phyloP scores from a whole-genome alignment of 2,888 invertebrate species.

The Agriopis marginaria region DNA sequence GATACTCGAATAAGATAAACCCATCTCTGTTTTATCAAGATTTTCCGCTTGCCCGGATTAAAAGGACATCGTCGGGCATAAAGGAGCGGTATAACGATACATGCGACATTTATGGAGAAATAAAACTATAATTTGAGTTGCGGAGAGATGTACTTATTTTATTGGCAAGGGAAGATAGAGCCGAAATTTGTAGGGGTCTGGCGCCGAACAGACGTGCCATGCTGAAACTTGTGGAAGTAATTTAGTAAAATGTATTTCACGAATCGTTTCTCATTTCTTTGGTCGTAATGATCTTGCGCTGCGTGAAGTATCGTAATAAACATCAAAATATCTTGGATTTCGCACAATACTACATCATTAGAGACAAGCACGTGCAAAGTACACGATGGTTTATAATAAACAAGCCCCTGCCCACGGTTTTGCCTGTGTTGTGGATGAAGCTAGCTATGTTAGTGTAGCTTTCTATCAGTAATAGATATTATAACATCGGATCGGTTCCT shows the following conservation, averaged over 20 bases:
- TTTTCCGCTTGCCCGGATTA: conserved; percentile 65
- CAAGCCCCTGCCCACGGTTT: too few species aligned
- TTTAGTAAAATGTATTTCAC: conserved; percentile 41
- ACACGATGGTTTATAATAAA: not conserved
- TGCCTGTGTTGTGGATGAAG: too few species aligned
- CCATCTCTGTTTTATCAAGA: conserved; percentile 65
- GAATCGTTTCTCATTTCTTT: conserved; percentile 35
- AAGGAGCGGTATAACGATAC: conserved; percentile 43
- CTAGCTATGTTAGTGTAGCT: too few species aligned
- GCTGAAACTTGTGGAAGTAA: conserved; percentile 37
- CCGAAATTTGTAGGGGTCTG: conserved; percentile 65
- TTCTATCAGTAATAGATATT: too few species aligned
- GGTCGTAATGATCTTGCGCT: conserved; percentile 49
- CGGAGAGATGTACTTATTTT: conserved; percentile 58
- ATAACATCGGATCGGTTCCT: too few species aligned
- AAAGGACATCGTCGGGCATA: conserved; percentile 45
- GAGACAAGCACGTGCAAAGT: conserved; percentile 18
- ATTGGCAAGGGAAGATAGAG: conserved; percentile 59
- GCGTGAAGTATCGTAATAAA: conserved; percentile 43
- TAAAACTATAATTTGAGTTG: conserved; percentile 62
- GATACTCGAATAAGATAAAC: conserved; percentile 76
- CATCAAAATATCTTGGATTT: conserved; percentile 42
- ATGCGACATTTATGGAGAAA: conserved; percentile 59
- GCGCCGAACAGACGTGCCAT: conserved; percentile 66
- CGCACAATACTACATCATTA: conserved; percentile 39